Conservation (phyloP, 2,888 invertebrate genomes). For the Sthenelais limicola region DNA sequence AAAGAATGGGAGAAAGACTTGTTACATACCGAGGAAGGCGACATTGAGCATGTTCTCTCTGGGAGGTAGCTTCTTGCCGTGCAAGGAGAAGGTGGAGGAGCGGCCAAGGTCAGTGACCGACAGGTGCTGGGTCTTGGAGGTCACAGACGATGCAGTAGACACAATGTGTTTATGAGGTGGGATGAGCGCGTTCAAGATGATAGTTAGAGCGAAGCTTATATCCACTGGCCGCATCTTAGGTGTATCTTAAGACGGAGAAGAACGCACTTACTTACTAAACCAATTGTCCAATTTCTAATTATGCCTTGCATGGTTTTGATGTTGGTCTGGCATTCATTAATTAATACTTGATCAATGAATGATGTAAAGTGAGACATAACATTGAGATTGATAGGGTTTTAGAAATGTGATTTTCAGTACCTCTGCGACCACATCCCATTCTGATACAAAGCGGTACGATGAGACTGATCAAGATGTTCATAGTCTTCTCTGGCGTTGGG, state of each 20-base stretch:
- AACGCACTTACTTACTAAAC: too few species aligned
- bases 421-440: conserved; percentile 95
- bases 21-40: conserved; percentile 74
- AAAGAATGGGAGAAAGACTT: too few species aligned
- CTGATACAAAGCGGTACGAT: conserved; percentile 95
- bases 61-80: conserved; percentile 40
- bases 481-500: conserved; percentile 91
- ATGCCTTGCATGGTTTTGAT: too few species aligned
- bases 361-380: too few species aligned
- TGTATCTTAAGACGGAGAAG: conserved; percentile 42
- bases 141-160: conserved; percentile 48
- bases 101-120: conserved; percentile 63
- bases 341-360: too few species aligned
- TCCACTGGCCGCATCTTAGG: conserved; percentile 91
- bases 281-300: too few species aligned
- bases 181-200: conserved; percentile 89
- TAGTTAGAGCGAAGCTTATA: conserved; percentile 90
- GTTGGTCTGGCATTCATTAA: too few species aligned
- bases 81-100: conserved; percentile 57
- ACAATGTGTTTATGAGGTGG: conserved; percentile 61
- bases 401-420: too few species aligned
- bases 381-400: too few species aligned
- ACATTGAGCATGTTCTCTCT: conserved; percentile 60
- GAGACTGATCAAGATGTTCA: conserved; percentile 94
- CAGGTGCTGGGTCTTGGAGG: conserved; percentile 56